Conservation (phyloP, 2,888 invertebrate species). For the Rhopalosiphum nymphaeae region DNA sequence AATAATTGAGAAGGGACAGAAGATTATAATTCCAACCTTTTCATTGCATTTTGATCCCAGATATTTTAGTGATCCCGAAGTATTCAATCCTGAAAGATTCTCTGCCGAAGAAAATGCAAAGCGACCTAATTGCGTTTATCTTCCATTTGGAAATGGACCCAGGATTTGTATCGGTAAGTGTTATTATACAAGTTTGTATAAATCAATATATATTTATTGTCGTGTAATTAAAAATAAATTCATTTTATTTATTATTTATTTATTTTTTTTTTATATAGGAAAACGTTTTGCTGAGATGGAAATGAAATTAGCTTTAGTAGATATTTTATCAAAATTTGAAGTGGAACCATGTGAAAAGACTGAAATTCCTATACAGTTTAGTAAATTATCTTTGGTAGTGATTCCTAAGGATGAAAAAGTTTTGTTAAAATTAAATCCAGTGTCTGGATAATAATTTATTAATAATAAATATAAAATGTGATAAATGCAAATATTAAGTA, state of each 20-base stretch:
- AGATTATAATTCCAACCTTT: slow-evolving; percentile 74
- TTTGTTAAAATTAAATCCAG: not conserved
- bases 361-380: not conserved
- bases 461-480: not conserved
- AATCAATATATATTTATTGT: not conserved
- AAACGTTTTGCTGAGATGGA: slow-evolving; percentile 12
- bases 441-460: not conserved
- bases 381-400: not conserved
- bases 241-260: too few species aligned
- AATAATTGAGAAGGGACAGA: slow-evolving; percentile 72
- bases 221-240: not conserved
- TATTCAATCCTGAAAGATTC: slow-evolving; percentile 75
- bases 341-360: slow-evolving; percentile 2
- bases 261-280: not conserved
- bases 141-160: slow-evolving; percentile 70
- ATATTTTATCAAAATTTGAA: slow-evolving; percentile 16
- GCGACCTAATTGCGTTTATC: slow-evolving; percentile 72
- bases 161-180: slow-evolving; percentile 70
- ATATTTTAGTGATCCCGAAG: slow-evolving; percentile 74
- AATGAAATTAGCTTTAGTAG: slow-evolving; percentile 14
- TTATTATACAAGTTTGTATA: too few species aligned
- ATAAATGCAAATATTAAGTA: not conserved
- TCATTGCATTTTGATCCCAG: slow-evolving; percentile 75
- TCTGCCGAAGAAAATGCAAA: slow-evolving; percentile 72
- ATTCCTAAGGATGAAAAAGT: not conserved